Percentiles rank a stretch among this genome's conserved stretches.
Conservation (phyloP, 92 coral and sea anemone genomes). For the Heliopora coerulea region DNA sequence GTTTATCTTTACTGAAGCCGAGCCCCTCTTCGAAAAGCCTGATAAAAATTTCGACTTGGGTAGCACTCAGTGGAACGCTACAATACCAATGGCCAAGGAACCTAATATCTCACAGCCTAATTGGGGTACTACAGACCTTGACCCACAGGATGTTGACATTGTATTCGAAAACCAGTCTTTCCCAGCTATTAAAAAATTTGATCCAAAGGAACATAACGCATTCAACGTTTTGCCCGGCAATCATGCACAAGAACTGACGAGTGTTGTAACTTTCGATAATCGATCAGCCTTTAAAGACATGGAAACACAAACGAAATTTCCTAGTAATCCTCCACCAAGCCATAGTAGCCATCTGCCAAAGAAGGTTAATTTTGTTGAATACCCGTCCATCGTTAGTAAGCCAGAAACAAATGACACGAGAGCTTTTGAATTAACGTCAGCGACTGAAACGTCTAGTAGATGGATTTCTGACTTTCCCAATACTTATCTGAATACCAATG, state of each 20-base stretch:
- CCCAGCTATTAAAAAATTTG: background rate
- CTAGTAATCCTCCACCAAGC: background rate
- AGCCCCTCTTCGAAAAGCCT: background rate
- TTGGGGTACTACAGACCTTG: background rate
- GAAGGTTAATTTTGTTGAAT: slow-evolving; percentile 27
- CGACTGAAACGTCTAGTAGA: background rate
- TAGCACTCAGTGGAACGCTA: too few species aligned
- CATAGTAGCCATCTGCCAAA: slow-evolving; percentile 2
- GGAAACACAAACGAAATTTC: background rate
- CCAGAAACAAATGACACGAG: background rate
- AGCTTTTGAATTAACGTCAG: background rate
- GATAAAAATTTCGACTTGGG: too few species aligned
- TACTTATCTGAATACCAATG: background rate
- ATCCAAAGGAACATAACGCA: background rate
- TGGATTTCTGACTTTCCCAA: background rate
- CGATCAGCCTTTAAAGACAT: background rate
- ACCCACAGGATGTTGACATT: background rate
- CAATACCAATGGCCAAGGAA: background rate
- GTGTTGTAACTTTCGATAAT: background rate
- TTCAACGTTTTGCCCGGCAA: background rate
- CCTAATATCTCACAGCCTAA: background rate
- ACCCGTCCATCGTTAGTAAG: slow-evolving; percentile 4
- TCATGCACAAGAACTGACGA: background rate
- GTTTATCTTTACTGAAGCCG: background rate
- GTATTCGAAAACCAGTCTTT: background rate